Percentiles rank a stretch among this genome's conserved stretches.
These are phyloP conservation scores for Chouioia cunea DNA, from an alignment of 2,888 invertebrate species.

Conservation along the genomic window DNA sequence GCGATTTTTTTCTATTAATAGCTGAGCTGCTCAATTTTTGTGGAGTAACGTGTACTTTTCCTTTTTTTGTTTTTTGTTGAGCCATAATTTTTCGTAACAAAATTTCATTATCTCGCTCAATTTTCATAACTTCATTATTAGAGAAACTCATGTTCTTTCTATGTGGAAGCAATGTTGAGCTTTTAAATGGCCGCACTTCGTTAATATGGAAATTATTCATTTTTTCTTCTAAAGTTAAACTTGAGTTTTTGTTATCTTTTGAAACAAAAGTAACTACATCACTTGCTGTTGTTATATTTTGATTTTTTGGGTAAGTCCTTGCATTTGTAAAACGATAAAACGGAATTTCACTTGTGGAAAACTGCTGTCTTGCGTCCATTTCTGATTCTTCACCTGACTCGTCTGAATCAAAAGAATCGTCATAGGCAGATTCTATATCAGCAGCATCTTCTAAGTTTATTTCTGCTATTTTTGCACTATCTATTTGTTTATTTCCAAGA, in stretches of 20 bases:
- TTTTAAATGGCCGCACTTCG: constrained; percentile 18
- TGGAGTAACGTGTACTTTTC: constrained; percentile 46
- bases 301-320: constrained; percentile 1
- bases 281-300: constrained; percentile 21
- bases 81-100: constrained; percentile 67
- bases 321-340: constrained; percentile 7
- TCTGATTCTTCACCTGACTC: constrained; percentile 54
- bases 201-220: constrained; percentile 42
- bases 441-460: constrained; percentile 21
- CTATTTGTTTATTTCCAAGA: constrained; percentile 7
- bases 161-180: constrained; percentile 8
- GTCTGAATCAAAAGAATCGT: constrained; percentile 58
- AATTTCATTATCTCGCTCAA: constrained; percentile 68
- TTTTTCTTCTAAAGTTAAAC: constrained; percentile 43
- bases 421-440: constrained; percentile 57
- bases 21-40: constrained; percentile 65
- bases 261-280: too few species aligned
- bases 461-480: constrained; percentile 21
- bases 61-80: constrained; percentile 58
- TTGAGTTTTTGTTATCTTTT: constrained; percentile 28
- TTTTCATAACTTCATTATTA: constrained; percentile 66
- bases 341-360: constrained; percentile 50
- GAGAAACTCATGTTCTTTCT: constrained; percentile 68
- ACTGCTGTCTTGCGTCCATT: constrained; percentile 51
- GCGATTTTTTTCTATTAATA: constrained; percentile 69